A percentile compares a stretch with the other conserved stretches of the same genome.
Conservation (phyloP, 2,113 vertebrate genomes). For the Actenoides hombroni region DNA sequence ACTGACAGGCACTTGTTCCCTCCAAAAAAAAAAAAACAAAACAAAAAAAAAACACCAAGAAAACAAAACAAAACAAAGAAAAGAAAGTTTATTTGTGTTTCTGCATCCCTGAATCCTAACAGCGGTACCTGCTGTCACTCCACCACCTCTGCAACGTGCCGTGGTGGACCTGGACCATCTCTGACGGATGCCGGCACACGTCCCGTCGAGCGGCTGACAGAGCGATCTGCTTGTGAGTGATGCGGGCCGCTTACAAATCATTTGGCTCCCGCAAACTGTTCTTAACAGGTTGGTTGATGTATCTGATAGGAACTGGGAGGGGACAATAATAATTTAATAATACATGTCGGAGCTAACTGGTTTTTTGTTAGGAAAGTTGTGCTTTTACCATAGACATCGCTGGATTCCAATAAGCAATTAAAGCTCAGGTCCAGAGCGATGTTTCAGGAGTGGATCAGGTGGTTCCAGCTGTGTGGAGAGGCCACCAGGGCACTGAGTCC, state of each 20-base stretch:
- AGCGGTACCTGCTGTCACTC: neutral
- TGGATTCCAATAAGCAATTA: neutral
- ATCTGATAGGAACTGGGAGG: neutral
- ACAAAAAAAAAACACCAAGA: neutral
- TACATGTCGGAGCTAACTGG: neutral
- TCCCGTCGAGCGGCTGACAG: neutral
- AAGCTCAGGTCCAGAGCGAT: neutral
- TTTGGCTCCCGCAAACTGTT: neutral
- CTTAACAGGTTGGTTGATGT: neutral
- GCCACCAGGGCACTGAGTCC: too few species aligned
- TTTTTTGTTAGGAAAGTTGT: neutral
- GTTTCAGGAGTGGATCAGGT: neutral
- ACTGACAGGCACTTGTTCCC: neutral
- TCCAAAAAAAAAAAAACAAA: neutral
- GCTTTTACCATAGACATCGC: neutral
- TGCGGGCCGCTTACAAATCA: neutral
- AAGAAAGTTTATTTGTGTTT: neutral
- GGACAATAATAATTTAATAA: conserved; percentile 6
- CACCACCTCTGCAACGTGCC: neutral
- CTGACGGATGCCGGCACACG: neutral
- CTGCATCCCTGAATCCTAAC: neutral
- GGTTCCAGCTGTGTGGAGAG: neutral
- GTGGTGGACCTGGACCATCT: neutral
- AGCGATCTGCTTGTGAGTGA: neutral
- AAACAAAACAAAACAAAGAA: neutral